A percentile compares a stretch with the other conserved stretches of the same genome.
Evolutionary conservation across 2,113 vertebrate genomes (phyloP).

Genomic region (Elaphurus davidianus): DNA sequence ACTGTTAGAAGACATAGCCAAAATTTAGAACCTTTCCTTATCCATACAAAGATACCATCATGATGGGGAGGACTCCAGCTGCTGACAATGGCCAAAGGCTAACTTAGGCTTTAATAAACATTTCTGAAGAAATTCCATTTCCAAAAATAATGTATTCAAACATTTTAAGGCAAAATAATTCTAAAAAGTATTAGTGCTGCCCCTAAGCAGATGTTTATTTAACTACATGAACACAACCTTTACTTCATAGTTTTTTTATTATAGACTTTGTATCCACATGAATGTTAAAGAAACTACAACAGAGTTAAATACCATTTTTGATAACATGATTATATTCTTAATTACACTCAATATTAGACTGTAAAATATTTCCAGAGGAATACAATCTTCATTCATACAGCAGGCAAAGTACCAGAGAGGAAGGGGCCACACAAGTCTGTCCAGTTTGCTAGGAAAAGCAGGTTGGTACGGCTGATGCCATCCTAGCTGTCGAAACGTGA

Average conservation of each 20-base stretch:
- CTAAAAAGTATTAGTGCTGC: conserved; percentile 6
- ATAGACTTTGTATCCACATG: conserved; percentile 98
- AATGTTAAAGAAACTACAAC: conserved; percentile 99
- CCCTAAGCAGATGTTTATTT: conserved; percentile 60
- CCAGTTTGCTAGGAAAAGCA: conserved; percentile 79
- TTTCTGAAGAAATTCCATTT: conserved; percentile 56
- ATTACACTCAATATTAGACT: conserved; percentile 91
- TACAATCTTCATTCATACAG: conserved; percentile 88
- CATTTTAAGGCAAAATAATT: conserved; percentile 60
- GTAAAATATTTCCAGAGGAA: conserved; percentile 90
- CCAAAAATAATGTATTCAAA: conserved; percentile 52
- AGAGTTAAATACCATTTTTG: conserved; percentile 97
- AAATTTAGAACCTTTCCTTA: background rate
- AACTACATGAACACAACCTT: conserved; percentile 78
- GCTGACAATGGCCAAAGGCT: background rate
- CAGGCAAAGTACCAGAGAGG: conserved; percentile 85
- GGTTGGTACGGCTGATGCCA: conserved; percentile 71
- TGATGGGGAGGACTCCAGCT: background rate
- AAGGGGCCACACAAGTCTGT: conserved; percentile 60
- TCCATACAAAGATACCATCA: background rate
- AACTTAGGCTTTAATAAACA: conserved; percentile 16
- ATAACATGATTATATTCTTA: conserved; percentile 94
- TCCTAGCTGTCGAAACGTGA: conserved; percentile 41
- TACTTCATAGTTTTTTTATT: conserved; percentile 84
- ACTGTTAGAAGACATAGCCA: background rate